These are phyloP conservation scores for Platycnemis pennipes DNA, from an alignment of 2,888 invertebrate species.

Conservation along the genomic window DNA sequence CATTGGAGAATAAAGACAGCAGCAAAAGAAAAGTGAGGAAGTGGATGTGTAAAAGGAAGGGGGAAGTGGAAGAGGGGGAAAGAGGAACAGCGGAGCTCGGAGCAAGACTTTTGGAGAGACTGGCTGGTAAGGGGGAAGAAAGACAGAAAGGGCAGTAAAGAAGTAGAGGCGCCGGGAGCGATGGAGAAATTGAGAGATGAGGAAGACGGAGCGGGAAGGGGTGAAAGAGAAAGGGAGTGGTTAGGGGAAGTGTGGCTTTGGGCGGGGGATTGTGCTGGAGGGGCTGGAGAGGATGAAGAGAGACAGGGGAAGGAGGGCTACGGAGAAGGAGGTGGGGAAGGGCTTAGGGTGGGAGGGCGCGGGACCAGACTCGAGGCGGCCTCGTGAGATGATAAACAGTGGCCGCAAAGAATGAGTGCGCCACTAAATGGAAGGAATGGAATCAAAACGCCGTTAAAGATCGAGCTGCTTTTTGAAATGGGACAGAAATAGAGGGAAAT, in stretches of 20 bases:
- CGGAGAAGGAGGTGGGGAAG: neutral
- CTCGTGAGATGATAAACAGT: constrained; percentile 52
- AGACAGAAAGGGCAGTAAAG: neutral
- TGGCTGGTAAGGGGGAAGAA: constrained; percentile 6
- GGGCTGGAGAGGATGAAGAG: neutral
- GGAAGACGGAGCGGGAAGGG: constrained; percentile 4
- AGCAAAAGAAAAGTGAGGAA: neutral
- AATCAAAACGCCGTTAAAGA: constrained; percentile 61
- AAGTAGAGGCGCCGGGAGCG: constrained; percentile 62
- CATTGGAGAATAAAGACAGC: too few species aligned
- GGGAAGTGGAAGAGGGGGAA: neutral
- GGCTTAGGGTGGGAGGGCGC: neutral
- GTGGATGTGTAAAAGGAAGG: neutral
- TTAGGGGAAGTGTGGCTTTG: neutral
- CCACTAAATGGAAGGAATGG: constrained; percentile 54
- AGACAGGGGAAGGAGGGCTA: neutral
- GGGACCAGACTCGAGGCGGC: neutral
- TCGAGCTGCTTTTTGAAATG: constrained; percentile 56
- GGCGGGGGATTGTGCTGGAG: neutral
- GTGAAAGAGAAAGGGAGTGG: neutral
- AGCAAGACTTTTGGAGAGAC: neutral
- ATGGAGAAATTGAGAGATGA: constrained; percentile 66
- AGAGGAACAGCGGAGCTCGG: neutral
- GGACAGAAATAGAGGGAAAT: constrained; percentile 53
- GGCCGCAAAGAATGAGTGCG: constrained; percentile 60